These are phyloP conservation scores for Torymus texanus DNA, from an alignment of 2,888 invertebrate genomes.

Conservation along the genomic window DNA sequence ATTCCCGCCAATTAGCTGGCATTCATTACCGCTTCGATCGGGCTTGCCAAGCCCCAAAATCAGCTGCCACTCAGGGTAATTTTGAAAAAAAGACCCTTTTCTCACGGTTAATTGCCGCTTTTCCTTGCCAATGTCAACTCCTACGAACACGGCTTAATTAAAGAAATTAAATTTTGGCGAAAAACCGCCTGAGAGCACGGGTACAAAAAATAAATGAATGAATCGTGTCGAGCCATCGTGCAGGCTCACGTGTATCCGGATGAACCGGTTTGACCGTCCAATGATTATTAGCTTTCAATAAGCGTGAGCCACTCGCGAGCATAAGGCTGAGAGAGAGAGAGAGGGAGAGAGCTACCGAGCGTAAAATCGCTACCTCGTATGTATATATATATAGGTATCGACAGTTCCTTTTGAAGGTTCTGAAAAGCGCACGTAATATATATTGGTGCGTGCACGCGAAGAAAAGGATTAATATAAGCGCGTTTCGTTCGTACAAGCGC, in stretches of 20 bases:
- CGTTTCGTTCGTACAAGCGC: neutral
- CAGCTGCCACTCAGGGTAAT: neutral
- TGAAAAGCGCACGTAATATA: too few species aligned
- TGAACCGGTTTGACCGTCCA: conserved; percentile 41
- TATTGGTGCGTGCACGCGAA: too few species aligned
- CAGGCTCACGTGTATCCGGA: conserved; percentile 7
- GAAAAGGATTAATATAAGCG: conserved; percentile 42
- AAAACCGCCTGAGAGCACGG: neutral
- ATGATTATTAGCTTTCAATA: conserved; percentile 57
- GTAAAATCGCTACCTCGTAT: conserved; percentile 34
- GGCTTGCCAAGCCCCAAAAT: neutral
- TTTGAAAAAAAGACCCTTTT: conserved; percentile 30
- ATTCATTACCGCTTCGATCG: neutral
- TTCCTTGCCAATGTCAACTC: conserved; percentile 26
- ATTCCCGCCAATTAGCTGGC: neutral
- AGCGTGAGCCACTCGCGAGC: conserved; percentile 5
- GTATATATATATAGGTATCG: neutral
- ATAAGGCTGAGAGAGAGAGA: neutral
- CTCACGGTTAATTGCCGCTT: conserved; percentile 47
- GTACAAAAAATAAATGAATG: neutral
- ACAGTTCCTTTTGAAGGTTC: too few species aligned
- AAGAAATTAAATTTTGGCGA: conserved; percentile 39
- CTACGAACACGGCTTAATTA: conserved; percentile 29
- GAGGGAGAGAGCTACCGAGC: neutral
- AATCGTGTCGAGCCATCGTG: neutral